Evolutionary conservation across 2,113 vertebrate species (phyloP).

Genomic region (Pygathrix nemaeus): DNA sequence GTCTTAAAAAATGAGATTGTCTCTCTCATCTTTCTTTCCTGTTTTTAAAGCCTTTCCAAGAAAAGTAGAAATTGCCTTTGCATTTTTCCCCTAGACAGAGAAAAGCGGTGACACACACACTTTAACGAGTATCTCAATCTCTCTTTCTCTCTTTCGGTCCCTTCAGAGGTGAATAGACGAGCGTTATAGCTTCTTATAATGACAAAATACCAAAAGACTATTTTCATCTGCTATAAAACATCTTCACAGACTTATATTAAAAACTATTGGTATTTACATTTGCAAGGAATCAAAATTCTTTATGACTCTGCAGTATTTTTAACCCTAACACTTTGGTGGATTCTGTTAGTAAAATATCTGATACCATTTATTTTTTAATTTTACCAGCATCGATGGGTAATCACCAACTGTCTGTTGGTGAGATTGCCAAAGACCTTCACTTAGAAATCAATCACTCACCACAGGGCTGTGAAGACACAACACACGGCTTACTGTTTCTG

Average conservation of each 20-base stretch:
- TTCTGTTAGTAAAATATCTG: neutral
- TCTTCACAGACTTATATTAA: neutral
- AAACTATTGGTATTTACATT: neutral
- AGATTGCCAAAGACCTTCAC: neutral
- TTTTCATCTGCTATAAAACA: neutral
- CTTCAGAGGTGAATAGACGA: neutral
- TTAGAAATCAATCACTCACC: neutral
- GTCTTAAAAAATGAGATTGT: neutral
- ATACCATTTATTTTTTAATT: neutral
- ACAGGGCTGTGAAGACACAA: neutral
- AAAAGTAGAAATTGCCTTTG: constrained; percentile 23
- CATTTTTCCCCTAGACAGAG: neutral
- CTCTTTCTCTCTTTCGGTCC: neutral
- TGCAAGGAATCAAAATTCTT: neutral
- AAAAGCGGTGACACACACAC: neutral
- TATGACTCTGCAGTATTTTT: neutral
- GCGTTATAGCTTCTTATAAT: neutral
- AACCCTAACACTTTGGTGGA: neutral
- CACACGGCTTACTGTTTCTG: neutral
- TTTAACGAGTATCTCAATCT: neutral
- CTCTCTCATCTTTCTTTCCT: neutral
- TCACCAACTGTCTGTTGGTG: neutral
- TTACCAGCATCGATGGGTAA: neutral
- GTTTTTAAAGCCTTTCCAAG: neutral
- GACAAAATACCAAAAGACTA: constrained; percentile 18